Conservation (phyloP, 2,888 invertebrate genomes). For the Apamea crenata region DNA sequence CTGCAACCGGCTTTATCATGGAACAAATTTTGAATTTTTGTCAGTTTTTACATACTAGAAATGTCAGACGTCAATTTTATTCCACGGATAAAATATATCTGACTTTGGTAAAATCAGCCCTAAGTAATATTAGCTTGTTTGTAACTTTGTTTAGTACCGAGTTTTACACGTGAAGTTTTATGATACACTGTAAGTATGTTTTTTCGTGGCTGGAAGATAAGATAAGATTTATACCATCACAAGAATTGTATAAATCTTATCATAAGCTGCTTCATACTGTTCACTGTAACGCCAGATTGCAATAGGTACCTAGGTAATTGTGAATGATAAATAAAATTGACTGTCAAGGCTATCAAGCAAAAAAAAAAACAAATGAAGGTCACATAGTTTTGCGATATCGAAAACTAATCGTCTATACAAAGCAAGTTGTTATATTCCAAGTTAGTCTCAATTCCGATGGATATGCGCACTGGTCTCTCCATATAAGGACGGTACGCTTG, state of each 20-base stretch:
- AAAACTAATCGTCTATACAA: conserved; percentile 19
- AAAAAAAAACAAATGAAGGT: conserved; percentile 17
- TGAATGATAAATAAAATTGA: conserved; percentile 11
- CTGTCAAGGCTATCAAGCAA: conserved; percentile 39
- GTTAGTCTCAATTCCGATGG: conserved; percentile 53
- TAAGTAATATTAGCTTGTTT: not conserved
- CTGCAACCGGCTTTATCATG: too few relatives aligned
- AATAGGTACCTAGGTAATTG: not conserved
- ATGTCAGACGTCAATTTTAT: too few relatives aligned
- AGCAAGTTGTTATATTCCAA: conserved; percentile 39
- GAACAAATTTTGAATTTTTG: too few relatives aligned
- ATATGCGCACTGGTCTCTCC: conserved; percentile 50
- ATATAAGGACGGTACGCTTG: conserved; percentile 60
- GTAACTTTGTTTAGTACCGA: conserved; percentile 7
- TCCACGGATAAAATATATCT: too few relatives aligned
- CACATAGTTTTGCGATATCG: not conserved
- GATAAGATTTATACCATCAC: conserved; percentile 31
- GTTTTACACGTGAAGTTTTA: conserved; percentile 15
- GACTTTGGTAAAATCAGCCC: too few relatives aligned
- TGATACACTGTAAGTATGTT: conserved; percentile 13
- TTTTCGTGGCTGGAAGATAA: conserved; percentile 32
- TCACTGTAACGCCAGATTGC: conserved; percentile 29
- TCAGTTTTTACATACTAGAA: too few relatives aligned
- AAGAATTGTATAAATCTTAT: conserved; percentile 51
- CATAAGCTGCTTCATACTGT: conserved; percentile 30